These are phyloP conservation scores for Bos indicus DNA, from an alignment of 2,113 vertebrate species.

Conservation along the genomic window DNA sequence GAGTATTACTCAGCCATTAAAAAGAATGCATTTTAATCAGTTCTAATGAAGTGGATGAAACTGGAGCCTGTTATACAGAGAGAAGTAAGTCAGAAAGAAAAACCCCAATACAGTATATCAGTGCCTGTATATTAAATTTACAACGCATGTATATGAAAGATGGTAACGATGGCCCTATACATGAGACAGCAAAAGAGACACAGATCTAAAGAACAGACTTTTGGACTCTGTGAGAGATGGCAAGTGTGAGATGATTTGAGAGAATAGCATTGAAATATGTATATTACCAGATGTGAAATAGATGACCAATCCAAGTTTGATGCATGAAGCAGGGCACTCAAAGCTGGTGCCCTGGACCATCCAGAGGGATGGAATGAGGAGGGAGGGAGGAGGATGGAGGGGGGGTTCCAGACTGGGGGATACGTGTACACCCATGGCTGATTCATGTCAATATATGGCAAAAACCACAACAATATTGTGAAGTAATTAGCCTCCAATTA, in stretches of 20 bases:
- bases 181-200: background rate
- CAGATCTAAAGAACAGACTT: background rate
- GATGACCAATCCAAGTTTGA: background rate
- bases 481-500: background rate
- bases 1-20: background rate
- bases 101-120: background rate
- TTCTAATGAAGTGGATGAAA: background rate
- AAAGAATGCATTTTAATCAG: background rate
- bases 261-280: background rate
- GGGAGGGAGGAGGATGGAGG: fast-evolving
- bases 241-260: background rate
- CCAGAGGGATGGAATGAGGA: background rate
- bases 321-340: background rate
- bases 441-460: background rate
- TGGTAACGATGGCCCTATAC: background rate
- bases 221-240: background rate
- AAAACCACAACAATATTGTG: background rate
- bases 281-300: background rate
- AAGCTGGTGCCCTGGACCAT: background rate
- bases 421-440: background rate
- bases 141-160: background rate
- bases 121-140: background rate
- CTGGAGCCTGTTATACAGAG: background rate
- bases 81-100: background rate
- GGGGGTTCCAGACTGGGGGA: background rate